phyloP scores from a whole-genome alignment of 2,113 vertebrate species.

The Phalacrocorax pelagicus region DNA sequence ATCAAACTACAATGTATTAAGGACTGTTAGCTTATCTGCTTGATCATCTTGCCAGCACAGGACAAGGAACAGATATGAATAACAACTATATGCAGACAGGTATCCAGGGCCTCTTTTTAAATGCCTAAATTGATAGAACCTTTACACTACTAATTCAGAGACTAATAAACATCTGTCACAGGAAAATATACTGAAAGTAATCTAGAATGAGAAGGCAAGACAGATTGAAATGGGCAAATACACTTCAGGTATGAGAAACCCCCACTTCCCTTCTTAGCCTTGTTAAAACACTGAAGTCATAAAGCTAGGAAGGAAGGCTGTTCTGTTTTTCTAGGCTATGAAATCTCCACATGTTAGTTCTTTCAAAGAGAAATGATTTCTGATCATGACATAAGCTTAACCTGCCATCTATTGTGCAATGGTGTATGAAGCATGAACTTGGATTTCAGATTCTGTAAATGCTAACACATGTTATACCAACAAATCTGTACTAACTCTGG shows the following conservation, averaged over 20 bases:
- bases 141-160: background rate
- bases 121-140: background rate
- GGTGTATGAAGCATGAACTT: background rate
- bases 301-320: background rate
- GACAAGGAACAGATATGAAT: background rate
- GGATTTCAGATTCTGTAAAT: slow-evolving; percentile 34
- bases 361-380: slow-evolving; percentile 40
- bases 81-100: background rate
- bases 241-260: background rate
- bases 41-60: background rate
- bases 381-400: slow-evolving; percentile 37
- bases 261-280: background rate
- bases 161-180: background rate
- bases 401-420: slow-evolving; percentile 33
- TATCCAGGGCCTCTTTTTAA: background rate
- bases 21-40: background rate
- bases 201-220: background rate
- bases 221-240: background rate
- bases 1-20: background rate
- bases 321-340: slow-evolving; percentile 16
- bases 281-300: background rate
- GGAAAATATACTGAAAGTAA: background rate
- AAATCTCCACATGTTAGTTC: slow-evolving; percentile 13
- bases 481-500: background rate
- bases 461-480: background rate